Evolutionary conservation across 1,140 invertebrate genomes (phyloP).

Genomic region (Pinna nobilis): DNA sequence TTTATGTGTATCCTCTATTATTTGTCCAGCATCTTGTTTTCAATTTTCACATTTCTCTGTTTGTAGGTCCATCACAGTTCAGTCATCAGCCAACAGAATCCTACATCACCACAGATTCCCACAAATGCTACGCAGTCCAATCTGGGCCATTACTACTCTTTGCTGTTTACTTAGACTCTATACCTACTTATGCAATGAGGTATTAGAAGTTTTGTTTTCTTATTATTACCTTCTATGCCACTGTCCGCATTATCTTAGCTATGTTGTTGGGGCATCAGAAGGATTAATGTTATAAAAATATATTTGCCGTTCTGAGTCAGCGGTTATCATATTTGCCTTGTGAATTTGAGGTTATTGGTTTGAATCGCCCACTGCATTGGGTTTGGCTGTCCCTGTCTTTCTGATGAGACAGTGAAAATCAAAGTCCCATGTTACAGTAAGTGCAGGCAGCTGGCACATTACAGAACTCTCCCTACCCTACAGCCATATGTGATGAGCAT

Average conservation of each 20-base stretch:
- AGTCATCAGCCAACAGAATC: constrained; percentile 79
- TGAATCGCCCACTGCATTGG: no score
- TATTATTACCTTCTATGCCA: not conserved
- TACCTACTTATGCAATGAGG: constrained; percentile 75
- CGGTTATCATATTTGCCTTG: not conserved
- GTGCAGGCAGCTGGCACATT: no score
- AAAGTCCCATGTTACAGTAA: no score
- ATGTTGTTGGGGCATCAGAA: not conserved
- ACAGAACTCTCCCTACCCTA: no score
- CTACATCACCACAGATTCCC: constrained; percentile 88
- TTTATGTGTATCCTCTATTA: no score
- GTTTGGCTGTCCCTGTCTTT: not conserved
- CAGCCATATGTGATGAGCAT: no score
- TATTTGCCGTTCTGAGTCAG: not conserved
- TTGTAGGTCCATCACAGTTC: constrained; percentile 59
- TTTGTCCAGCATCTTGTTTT: not conserved
- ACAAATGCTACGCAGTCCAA: constrained; percentile 83
- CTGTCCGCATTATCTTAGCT: not conserved
- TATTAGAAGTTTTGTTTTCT: constrained; percentile 30
- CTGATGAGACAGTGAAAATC: no score
- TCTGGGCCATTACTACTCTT: constrained; percentile 67
- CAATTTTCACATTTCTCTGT: not conserved
- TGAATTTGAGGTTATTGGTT: not conserved
- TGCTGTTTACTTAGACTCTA: constrained; percentile 63
- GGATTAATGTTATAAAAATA: not conserved